Base-by-base conservation (phyloP, 2,888 invertebrate species). In the Lasioglossum lativentre region DNA sequence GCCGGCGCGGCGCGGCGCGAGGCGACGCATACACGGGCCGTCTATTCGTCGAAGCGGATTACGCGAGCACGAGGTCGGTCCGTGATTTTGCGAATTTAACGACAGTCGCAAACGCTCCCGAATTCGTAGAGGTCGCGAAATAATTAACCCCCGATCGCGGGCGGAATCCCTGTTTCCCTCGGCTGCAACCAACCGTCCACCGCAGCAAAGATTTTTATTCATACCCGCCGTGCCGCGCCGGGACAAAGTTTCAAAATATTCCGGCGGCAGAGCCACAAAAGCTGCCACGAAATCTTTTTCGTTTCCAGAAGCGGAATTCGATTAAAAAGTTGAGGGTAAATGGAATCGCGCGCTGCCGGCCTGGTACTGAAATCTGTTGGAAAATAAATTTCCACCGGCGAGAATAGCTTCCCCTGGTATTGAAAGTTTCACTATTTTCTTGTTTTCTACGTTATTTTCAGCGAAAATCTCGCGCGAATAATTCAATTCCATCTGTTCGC, bases 1-100 rank as follows among this genome's bases (percentile, higher is more conserved):
- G 63, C 4, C 73, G 76, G 70, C 76, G 80, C 78, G n/a, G n/a
- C n/a, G n/a, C n/a, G n/a, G n/a, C n/a, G n/a, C n/a, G n/a, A n/a
- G n/a, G n/a, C n/a, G 74, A 45, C 75, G 78, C 68, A 34, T 70
- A 79, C 83, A 85, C 45, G 63, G 4, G 0, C 34, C 68, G 30
- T 38, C 82, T 82, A 77, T 82, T 75, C 80, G 80, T 83, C 86
- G 82, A 90, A 87, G 82, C 78, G 85, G 90, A 88, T 90, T 90
- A 87, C 87, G 80, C 16, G 63, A 30, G 23, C 77, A 73, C 56
- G 52, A 73, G 45, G 38, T 38, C 72, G 30, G 78, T 52, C 45
- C 27, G 45, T 59, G 71, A 70, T 75, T 74, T 78, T 66, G 42
- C 42, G 30, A 45, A 52, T 34, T 52, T n/a, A n/a, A n/a, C 63